Base-by-base conservation (phyloP, 2,797 vertebrate genomes). In the Gymnopithys bicolor region DNA sequence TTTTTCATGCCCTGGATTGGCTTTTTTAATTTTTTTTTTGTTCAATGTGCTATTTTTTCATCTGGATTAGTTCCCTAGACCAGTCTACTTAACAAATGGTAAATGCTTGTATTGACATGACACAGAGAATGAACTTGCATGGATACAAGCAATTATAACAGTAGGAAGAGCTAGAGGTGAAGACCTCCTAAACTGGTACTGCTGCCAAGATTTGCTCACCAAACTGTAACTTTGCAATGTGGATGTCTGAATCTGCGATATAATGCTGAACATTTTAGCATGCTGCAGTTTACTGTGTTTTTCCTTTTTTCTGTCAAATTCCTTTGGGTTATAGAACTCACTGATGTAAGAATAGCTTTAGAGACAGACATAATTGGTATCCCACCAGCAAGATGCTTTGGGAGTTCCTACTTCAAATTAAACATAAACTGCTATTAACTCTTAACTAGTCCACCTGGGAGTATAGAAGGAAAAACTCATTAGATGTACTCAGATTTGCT, bases 361-460 rank as follows among this genome's bases (percentile, higher is more conserved):
- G 64, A 48, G 39, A 56, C 49, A 77, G 58, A 49, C 41, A 67
- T 94, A 88, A 84, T 46, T 96, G 93, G 63, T 81, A 76, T 93
- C 79, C 75, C 37, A 71, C 79, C 77, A 95, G 43, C 62, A 78
- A 7, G 68, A 10, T 84, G 56, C 70, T 87, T 87, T 78, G 77
- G 83, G 93, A 94, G 79, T 95, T 95, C 69, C 87, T 90, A 25
- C 41, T 81, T 94, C 67, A 80, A 82, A 84, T 95, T 91, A 96
- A 92, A 84, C 59, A 45, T 73, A 84, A 95, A 81, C 80, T 81
- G 75, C 53, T 90, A 12, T 87, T 67, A 93, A 4, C 43, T 95
- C 21, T 93, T 94, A 79, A 68, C 22, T 67, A 79, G 52, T 92
- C n/a, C 78, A 71, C n/a, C 62, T 91, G 77, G 93, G 90, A 93